Conservation (phyloP, 92 coral and sea anemone genomes). For the Epizoanthus illoricatus region DNA sequence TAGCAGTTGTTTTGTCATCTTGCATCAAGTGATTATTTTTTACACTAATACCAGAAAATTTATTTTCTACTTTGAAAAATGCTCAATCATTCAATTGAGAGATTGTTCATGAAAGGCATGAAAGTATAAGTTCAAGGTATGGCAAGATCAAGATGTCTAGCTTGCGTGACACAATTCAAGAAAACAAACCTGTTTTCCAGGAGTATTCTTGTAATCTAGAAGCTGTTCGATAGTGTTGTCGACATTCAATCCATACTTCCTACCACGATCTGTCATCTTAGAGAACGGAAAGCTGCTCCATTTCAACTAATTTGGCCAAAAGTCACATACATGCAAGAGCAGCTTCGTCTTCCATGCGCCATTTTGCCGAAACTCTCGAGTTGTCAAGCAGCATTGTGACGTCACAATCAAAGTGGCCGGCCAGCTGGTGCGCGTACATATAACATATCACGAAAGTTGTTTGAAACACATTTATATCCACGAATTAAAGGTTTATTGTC, state of each 20-base stretch:
- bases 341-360: not conserved
- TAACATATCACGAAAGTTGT: no score
- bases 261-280: slow-evolving; percentile 59
- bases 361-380: not conserved
- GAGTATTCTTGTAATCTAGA: slow-evolving; percentile 75
- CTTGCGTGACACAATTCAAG: no score
- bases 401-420: slow-evolving; percentile 10
- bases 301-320: not conserved
- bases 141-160: no score
- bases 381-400: slow-evolving; percentile 37
- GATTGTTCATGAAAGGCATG: no score
- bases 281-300: not conserved
- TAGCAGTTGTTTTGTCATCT: no score
- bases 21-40: no score
- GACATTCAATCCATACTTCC: slow-evolving; percentile 71
- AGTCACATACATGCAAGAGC: not conserved
- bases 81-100: no score
- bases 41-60: no score
- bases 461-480: no score
- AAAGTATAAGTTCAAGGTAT: no score
- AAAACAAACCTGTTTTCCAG: slow-evolving; percentile 56
- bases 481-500: not conserved
- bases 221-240: slow-evolving; percentile 73
- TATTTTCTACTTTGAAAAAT: no score
- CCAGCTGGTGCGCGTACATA: not conserved